These are phyloP conservation scores for Augiades crinisus DNA, from an alignment of 2,888 invertebrate genomes.

Conservation along the genomic window DNA sequence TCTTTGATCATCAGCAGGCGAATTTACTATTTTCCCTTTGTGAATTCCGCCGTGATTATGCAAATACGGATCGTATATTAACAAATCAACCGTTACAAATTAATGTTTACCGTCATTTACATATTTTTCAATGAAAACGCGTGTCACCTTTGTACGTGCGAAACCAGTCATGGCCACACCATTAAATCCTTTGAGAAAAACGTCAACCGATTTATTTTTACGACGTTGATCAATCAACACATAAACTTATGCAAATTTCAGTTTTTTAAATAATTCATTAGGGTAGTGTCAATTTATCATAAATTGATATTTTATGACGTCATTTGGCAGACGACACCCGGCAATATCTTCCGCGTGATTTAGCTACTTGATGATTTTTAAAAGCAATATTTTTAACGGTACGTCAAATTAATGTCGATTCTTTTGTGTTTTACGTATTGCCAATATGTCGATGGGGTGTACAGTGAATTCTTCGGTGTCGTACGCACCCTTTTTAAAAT, in stretches of 20 bases:
- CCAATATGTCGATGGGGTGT: slow-evolving; percentile 76
- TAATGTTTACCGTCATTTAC: slow-evolving; percentile 75
- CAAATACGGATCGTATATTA: slow-evolving; percentile 63
- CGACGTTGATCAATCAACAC: slow-evolving; percentile 70
- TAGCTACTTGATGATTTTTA: slow-evolving; percentile 60
- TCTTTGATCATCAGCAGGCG: slow-evolving; percentile 48
- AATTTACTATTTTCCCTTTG: slow-evolving; percentile 43
- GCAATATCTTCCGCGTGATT: slow-evolving; percentile 70
- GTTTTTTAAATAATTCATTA: slow-evolving; percentile 66
- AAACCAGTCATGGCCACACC: slow-evolving; percentile 49
- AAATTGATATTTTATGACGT: slow-evolving; percentile 63
- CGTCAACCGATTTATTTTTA: slow-evolving; percentile 53
- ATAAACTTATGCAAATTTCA: slow-evolving; percentile 60
- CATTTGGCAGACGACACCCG: slow-evolving; percentile 47
- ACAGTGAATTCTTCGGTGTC: slow-evolving; percentile 50
- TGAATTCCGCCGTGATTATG: slow-evolving; percentile 58
- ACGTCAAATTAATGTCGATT: slow-evolving; percentile 77
- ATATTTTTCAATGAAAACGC: slow-evolving; percentile 69
- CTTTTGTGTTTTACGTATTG: slow-evolving; percentile 65
- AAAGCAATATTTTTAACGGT: slow-evolving; percentile 78
- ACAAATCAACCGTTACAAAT: slow-evolving; percentile 81
- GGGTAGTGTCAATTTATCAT: slow-evolving; percentile 52
- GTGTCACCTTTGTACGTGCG: slow-evolving; percentile 55
- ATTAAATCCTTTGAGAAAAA: slow-evolving; percentile 52
- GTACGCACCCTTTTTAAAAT: slow-evolving; percentile 71